Evolutionary conservation across 2,113 vertebrate genomes (phyloP).

Genomic region (Colossoma macropomum): DNA sequence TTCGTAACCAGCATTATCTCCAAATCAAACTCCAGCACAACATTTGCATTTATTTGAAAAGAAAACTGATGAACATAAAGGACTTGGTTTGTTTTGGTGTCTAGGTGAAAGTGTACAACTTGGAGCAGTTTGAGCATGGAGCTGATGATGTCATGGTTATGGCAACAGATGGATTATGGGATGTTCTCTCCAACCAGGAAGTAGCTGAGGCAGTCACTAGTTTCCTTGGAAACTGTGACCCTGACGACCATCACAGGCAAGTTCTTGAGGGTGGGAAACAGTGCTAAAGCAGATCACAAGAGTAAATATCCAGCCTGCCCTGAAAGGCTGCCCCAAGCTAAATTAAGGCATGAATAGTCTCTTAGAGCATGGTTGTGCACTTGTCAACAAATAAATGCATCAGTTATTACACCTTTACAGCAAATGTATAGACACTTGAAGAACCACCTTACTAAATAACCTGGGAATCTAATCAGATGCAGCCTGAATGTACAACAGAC

Average conservation of each 20-base stretch:
- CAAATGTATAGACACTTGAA: too few relatives aligned
- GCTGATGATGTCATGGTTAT: slow-evolving; percentile 92
- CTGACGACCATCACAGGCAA: slow-evolving; percentile 94
- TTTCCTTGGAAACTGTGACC: slow-evolving; percentile 95
- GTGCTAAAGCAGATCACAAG: not conserved
- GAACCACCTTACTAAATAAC: too few relatives aligned
- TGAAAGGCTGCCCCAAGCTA: not conserved
- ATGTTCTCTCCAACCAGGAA: slow-evolving; percentile 95
- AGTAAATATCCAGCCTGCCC: not conserved
- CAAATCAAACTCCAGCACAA: not conserved
- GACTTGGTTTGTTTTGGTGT: slow-evolving; percentile 6
- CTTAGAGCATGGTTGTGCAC: not conserved
- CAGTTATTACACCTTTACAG: too few relatives aligned
- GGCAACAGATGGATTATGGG: slow-evolving; percentile 97
- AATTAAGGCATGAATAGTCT: not conserved
- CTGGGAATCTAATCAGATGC: too few relatives aligned
- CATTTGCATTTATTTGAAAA: not conserved
- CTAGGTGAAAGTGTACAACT: slow-evolving; percentile 91
- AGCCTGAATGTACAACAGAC: too few relatives aligned
- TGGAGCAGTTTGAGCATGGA: slow-evolving; percentile 85
- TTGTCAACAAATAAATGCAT: not conserved
- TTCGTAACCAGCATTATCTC: not conserved
- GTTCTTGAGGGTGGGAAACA: slow-evolving; percentile 36
- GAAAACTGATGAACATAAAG: not conserved
- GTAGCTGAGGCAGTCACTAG: slow-evolving; percentile 89